phyloP scores from a whole-genome alignment of 2,888 invertebrate genomes.

The Leptinotarsa peninsularis region DNA sequence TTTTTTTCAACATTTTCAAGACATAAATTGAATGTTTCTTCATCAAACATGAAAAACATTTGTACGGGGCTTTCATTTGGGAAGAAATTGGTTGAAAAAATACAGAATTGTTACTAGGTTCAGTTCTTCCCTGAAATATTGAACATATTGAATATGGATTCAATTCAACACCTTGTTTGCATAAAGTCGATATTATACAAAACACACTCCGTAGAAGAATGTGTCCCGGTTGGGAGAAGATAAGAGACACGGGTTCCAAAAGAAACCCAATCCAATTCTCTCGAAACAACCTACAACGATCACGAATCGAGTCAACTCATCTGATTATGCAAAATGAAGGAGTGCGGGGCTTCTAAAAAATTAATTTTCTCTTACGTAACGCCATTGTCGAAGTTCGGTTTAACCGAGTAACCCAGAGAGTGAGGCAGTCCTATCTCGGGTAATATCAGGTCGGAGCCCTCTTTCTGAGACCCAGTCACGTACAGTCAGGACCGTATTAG shows the following conservation, averaged over 20 bases:
- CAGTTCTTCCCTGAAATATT: too few relatives aligned
- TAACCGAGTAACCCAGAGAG: slow-evolving; percentile 37
- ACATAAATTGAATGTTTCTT: too few relatives aligned
- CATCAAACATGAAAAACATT: too few relatives aligned
- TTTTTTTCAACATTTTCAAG: too few relatives aligned
- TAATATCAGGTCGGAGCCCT: slow-evolving; percentile 36
- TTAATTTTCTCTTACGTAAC: slow-evolving; percentile 40
- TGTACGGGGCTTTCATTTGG: too few relatives aligned
- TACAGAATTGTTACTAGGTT: too few relatives aligned
- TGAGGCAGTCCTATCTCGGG: slow-evolving; percentile 29
- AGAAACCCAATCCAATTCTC: slow-evolving; percentile 20
- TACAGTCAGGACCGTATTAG: slow-evolving; percentile 32
- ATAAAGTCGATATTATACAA: background rate
- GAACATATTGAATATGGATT: too few relatives aligned
- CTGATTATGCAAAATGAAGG: slow-evolving; percentile 36
- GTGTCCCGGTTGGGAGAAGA: background rate
- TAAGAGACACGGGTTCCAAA: slow-evolving; percentile 7
- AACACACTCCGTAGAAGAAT: background rate
- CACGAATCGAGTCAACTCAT: slow-evolving; percentile 31
- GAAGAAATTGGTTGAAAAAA: too few relatives aligned
- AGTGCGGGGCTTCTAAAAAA: slow-evolving; percentile 31
- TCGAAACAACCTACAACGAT: slow-evolving; percentile 25
- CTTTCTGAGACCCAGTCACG: slow-evolving; percentile 32
- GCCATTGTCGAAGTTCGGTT: slow-evolving; percentile 24
- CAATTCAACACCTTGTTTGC: background rate